phyloP scores from a whole-genome alignment of 2,113 vertebrate genomes.

The Canis aureus region DNA sequence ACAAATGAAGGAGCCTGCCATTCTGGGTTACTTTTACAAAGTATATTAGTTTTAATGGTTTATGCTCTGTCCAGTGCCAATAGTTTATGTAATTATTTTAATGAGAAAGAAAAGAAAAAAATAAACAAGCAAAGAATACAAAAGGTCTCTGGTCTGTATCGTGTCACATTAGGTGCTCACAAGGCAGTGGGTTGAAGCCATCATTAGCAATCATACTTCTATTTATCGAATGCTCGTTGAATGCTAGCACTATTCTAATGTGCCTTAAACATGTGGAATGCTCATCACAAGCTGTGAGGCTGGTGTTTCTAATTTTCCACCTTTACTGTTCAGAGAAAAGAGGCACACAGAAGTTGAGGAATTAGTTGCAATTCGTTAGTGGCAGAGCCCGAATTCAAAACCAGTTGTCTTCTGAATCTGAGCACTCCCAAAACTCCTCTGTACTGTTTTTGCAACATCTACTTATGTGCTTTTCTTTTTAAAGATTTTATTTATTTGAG shows the following conservation, averaged over 20 bases:
- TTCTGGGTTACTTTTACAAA: background rate
- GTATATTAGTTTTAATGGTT: background rate
- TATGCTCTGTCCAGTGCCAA: background rate
- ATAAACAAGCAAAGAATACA: background rate
- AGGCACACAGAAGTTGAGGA: background rate
- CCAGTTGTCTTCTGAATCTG: background rate
- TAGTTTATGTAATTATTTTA: background rate
- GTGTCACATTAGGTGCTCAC: background rate
- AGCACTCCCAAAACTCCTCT: background rate
- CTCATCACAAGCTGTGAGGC: background rate
- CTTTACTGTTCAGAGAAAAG: background rate
- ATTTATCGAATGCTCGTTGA: background rate
- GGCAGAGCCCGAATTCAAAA: background rate
- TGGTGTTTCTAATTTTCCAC: rapidly evolving
- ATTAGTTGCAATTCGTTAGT: background rate
- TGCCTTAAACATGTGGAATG: background rate
- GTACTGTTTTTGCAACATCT: background rate
- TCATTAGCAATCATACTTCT: background rate
- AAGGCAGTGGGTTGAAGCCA: background rate
- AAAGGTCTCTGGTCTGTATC: background rate
- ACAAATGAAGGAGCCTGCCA: background rate
- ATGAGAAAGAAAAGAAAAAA: background rate
- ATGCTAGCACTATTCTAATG: background rate
- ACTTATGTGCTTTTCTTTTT: background rate
- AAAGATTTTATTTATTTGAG: too few species aligned